These are phyloP conservation scores for Marcusenius ussheri DNA, from an alignment of 2,113 vertebrate species.

Conservation along the genomic window DNA sequence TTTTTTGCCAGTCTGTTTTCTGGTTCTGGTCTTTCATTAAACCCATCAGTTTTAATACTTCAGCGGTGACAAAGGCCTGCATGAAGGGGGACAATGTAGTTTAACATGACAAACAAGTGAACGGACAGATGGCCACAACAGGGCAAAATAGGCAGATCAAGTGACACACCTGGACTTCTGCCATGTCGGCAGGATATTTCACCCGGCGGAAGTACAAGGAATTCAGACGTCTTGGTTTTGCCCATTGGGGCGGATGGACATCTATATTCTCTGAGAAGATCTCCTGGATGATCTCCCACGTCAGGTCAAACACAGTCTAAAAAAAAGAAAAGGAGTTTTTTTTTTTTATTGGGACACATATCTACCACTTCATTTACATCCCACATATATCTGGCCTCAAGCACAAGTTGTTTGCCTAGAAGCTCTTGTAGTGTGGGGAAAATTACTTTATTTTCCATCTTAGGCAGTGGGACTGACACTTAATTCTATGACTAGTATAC, in stretches of 20 bases:
- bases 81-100: constrained; percentile 17
- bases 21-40: constrained; percentile 76
- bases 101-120: background rate
- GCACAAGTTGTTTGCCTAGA: background rate
- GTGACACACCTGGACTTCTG: constrained; percentile 73
- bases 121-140: background rate
- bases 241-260: constrained; percentile 79
- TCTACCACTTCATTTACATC: background rate
- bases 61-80: constrained; percentile 76
- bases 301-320: constrained; percentile 88
- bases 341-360: background rate
- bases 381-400: background rate
- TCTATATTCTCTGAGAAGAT: constrained; percentile 86
- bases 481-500: background rate
- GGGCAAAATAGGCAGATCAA: background rate
- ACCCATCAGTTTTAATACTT: constrained; percentile 81
- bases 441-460: background rate
- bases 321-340: constrained; percentile 1
- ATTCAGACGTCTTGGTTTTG: constrained; percentile 71
- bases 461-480: background rate
- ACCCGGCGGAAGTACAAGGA: constrained; percentile 74
- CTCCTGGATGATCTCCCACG: constrained; percentile 87
- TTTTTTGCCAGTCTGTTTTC: constrained; percentile 96
- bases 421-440: background rate
- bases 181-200: constrained; percentile 67